These are phyloP conservation scores for human (Homo sapiens) DNA, from an alignment of 2,113 vertebrate genomes.

Conservation along the genomic window GRCh38 chr3:54136001-54136500, in stretches of 20 bases:
- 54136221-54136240: background rate
- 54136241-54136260: background rate
- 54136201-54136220: background rate
- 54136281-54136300: background rate
- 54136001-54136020: background rate
- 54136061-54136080: background rate
- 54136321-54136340: background rate
- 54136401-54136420: background rate
- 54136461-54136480: background rate
- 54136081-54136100: background rate
- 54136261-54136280: background rate
- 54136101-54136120: background rate
- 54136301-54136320: background rate
- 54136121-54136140: background rate
- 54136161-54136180: background rate
- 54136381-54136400: background rate
- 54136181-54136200: background rate
- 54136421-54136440: background rate
- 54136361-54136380: background rate
- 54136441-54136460: conserved; percentile 22
- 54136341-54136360: background rate
- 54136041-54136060: background rate
- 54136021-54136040: background rate
- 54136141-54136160: background rate
- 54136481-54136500: background rate